A percentile compares a stretch with the other conserved stretches of the same genome.
These are phyloP conservation scores for Hyposmocoma kahamanoa DNA, from an alignment of 1,140 invertebrate species.

Conservation along the genomic window DNA sequence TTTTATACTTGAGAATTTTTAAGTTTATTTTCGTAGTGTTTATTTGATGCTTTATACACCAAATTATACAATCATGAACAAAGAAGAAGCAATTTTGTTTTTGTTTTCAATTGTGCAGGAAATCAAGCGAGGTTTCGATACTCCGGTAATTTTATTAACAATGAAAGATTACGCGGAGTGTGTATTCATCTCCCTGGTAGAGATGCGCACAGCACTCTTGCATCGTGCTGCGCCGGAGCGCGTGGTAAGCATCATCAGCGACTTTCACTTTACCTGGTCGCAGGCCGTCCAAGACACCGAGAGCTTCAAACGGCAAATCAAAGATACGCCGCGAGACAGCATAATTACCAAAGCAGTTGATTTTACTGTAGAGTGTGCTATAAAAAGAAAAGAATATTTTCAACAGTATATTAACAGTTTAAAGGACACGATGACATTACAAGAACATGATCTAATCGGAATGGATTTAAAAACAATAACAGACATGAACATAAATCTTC, in stretches of 20 bases:
- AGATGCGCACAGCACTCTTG: conserved; percentile 4
- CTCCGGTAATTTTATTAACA: conserved; percentile 18
- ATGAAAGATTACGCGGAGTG: conserved; percentile 12
- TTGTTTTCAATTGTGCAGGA: conserved; percentile 13
- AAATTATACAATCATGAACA: conserved; percentile 15
- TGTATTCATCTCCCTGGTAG: conserved; percentile 1
- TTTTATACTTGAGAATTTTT: too few relatives aligned
- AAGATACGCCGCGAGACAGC: conserved; percentile 8
- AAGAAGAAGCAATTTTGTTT: conserved; percentile 3
- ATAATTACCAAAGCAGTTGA: conserved; percentile 10
- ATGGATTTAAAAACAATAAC: conserved; percentile 6
- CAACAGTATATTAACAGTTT: conserved; percentile 1
- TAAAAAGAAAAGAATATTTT: background rate
- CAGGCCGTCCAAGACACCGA: conserved; percentile 13
- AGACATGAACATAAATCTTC: conserved; percentile 9
- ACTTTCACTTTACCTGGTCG: conserved; percentile 11
- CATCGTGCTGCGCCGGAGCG: background rate
- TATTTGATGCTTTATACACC: too few relatives aligned
- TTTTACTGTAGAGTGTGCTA: conserved; percentile 6
- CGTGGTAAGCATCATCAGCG: conserved; percentile 6
- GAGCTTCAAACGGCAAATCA: conserved; percentile 1
- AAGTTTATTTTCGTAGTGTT: too few relatives aligned
- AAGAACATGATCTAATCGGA: too few relatives aligned
- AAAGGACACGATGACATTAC: conserved; percentile 5
- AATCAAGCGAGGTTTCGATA: conserved; percentile 11